Base-by-base conservation (phyloP, 1,140 invertebrate genomes). In the Patella vulgata region DNA sequence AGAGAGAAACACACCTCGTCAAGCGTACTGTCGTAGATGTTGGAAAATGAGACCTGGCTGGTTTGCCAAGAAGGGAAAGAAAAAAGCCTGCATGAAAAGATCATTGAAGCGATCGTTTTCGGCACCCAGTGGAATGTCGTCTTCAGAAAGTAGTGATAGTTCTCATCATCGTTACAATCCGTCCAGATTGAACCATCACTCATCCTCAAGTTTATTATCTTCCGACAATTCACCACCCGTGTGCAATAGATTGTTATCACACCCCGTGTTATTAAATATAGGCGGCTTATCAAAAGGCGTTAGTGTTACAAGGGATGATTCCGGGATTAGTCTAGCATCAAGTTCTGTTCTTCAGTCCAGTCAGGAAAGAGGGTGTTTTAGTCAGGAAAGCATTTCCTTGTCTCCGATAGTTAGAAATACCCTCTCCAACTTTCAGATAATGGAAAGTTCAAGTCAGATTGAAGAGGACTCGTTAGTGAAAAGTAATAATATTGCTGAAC, bases 1-100 rank as follows among this genome's bases (percentile, higher is more conserved):
- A 17, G 50, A 51, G 9, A 50, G 28, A 17, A 77, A 77, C 47
- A 42, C 63, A 19, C 70, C 74, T 8, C 46, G 71, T 8, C 68
- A 72, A 54, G 56, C 72, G 5, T 63, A 71, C 61, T 77, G 74
- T 62, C 51, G 55, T 14, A 57, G 57, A 17, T 77, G 74, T 46
- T 77, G 74, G 74, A 71, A 63, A 21, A 23, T 74, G 21, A 56
- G 74, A n/a, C 61, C 63, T 53, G 70, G 64, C 19, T 77, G 74
- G 74, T 55, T 36, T 77, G 19, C 61, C 63, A n/a, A 60, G 59
- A 19, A 42, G 50, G 19, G 33, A 54, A 14, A 48, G 19, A 17
- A 12, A 3, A 5, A 31, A 23, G 21, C 25, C 42, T 6, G 36
- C 23, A n/a, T 12, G 14, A 25, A 19, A 12, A 48, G n/a, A 21